Evolutionary conservation across 2,113 vertebrate genomes (phyloP).

Genomic region (Sinosuthora webbiana): DNA sequence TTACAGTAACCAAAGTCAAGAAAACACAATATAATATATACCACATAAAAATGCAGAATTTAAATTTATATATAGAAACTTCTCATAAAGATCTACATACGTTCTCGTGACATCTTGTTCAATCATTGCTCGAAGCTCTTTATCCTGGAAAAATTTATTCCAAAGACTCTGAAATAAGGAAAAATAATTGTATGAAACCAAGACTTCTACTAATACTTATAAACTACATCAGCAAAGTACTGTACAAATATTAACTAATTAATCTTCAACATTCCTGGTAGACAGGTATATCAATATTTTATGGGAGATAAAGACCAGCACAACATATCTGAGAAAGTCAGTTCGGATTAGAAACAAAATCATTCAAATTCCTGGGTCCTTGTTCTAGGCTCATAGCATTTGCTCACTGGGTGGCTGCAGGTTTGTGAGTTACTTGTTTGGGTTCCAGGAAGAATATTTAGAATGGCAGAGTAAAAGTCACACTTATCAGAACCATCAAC

Average conservation of each 20-base stretch:
- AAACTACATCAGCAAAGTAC: not conserved
- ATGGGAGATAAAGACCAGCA: not conserved
- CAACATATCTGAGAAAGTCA: not conserved
- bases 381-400: not conserved
- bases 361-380: not conserved
- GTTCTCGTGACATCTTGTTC: constrained; percentile 96
- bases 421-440: not conserved
- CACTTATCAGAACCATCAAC: not conserved
- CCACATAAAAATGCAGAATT: not conserved
- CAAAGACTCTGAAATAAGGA: constrained; percentile 84
- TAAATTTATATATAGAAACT: not conserved
- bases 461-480: not conserved
- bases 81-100: constrained; percentile 74
- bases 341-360: not conserved
- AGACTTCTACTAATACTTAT: not conserved
- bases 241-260: constrained; percentile 10
- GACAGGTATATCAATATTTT: not conserved
- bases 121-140: constrained; percentile 96
- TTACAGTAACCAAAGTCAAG: not conserved
- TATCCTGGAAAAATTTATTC: constrained; percentile 96
- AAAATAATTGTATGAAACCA: constrained; percentile 45
- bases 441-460: not conserved
- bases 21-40: constrained; percentile 6
- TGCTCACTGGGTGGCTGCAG: not conserved
- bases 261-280: not conserved